Percentiles rank a stretch among this genome's conserved stretches.
These are phyloP conservation scores for Oreonectes daqikongensis DNA, from an alignment of 2,797 vertebrate genomes.

Conservation along the genomic window DNA sequence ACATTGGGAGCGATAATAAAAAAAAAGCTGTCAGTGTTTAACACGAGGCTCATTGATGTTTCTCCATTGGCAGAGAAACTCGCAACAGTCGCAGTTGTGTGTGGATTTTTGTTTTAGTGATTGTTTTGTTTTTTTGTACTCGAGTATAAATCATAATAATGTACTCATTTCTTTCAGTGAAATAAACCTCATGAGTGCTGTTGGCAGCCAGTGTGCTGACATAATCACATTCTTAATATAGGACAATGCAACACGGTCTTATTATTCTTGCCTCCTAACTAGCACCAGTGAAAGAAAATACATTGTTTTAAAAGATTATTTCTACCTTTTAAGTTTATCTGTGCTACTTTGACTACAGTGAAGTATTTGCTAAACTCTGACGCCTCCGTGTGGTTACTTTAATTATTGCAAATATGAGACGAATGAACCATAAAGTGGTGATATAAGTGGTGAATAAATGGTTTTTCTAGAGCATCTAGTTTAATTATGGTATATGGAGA, in stretches of 20 bases:
- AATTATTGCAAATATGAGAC: neutral
- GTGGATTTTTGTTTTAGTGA: conserved; percentile 17
- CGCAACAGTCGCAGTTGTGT: neutral
- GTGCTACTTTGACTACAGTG: too few relatives aligned
- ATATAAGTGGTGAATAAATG: too few relatives aligned
- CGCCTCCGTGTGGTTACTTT: conserved; percentile 30
- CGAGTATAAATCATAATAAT: conserved; percentile 41
- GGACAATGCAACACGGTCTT: neutral
- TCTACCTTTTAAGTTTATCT: too few relatives aligned
- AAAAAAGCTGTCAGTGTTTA: conserved; percentile 58
- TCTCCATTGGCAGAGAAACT: conserved; percentile 37
- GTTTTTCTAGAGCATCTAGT: too few relatives aligned
- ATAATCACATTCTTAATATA: conserved; percentile 2
- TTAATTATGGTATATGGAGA: too few relatives aligned
- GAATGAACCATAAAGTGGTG: neutral
- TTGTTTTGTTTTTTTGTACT: conserved; percentile 52
- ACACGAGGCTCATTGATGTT: conserved; percentile 38
- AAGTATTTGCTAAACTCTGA: neutral
- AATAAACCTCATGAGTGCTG: conserved; percentile 26
- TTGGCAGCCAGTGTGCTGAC: neutral
- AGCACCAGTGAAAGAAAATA: too few relatives aligned
- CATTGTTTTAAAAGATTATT: too few relatives aligned
- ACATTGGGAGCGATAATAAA: conserved; percentile 58
- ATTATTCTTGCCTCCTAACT: neutral
- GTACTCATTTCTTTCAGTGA: conserved; percentile 28